Evolutionary conservation across 1,140 invertebrate species (phyloP), one percentile per base, ranked within the genome.

Genomic region (Alviniconcha marisindica): DNA sequence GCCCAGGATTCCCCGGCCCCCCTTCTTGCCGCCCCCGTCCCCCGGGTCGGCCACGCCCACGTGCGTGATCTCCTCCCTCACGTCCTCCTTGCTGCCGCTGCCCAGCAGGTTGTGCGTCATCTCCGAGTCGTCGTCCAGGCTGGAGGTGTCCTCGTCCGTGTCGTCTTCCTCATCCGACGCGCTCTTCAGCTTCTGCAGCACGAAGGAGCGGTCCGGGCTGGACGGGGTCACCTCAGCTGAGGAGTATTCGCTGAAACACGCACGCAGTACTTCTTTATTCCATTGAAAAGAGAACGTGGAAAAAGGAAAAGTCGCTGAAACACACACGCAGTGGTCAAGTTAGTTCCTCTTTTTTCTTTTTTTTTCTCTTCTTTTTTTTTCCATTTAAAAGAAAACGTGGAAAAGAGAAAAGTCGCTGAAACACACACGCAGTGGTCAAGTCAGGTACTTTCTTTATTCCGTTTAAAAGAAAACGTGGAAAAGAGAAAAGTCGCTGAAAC

Each of bases 1-100:
- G 31, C 87, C 89, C 63, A 91, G 77, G 77, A 91, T 90, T 1
- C 89, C 87, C 10, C 83, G 78, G 14, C 85, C 78, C 80, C 87
- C 85, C 66, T 86, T 85, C 1, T 66, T 71, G 33, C 83, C 83
- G 3, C 36, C 56, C 12, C n/a, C 21, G 15, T 15, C 3, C n/a
- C n/a, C n/a, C 14, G 73, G 38, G 0, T 31, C 73, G 3, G 73
- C 14, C 12, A 40, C 10, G 14, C 33, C 4, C 69, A 40, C 31
- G 56, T 80, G 42, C 18, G 18, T n/a, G 21, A 38, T 31, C 78
- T 80, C 78, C 56, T 80, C 78, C 10, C 60, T 33, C 15, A 80
- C 38, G 28, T 80, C 78, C 38, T 80, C 78, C n/a, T 80, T 69
- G 33, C 73, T 78, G 40, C 76, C 63, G 33, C 73, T 78, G 40